A percentile compares a stretch with the other conserved stretches of the same genome.
Conservation (phyloP, 1,140 invertebrate species). For the Drosophila sproati region DNA sequence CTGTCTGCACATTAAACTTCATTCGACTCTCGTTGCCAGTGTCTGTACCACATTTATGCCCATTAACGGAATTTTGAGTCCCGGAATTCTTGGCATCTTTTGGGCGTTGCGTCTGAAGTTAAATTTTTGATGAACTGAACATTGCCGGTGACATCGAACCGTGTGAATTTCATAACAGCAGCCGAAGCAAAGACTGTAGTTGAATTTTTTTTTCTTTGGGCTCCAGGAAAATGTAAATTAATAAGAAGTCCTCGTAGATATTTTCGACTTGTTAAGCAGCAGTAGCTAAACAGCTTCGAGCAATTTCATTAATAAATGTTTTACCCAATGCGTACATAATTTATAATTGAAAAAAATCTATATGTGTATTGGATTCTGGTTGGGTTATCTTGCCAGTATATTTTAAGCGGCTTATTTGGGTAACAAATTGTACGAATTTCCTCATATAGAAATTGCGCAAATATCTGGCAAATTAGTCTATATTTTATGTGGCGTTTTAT, state of each 20-base stretch:
- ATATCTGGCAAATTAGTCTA: slow-evolving; percentile 68
- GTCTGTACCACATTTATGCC: slow-evolving; percentile 71
- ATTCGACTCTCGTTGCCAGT: slow-evolving; percentile 65
- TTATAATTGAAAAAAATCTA: slow-evolving; percentile 29
- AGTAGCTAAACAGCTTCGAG: slow-evolving; percentile 55
- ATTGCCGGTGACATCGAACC: slow-evolving; percentile 73
- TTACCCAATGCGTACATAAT: slow-evolving; percentile 56
- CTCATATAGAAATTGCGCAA: slow-evolving; percentile 28
- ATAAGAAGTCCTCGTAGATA: slow-evolving; percentile 38
- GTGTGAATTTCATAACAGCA: slow-evolving; percentile 46
- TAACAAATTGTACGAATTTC: slow-evolving; percentile 39
- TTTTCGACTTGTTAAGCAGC: slow-evolving; percentile 50
- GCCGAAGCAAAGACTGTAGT: background rate
- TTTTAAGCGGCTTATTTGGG: slow-evolving; percentile 33
- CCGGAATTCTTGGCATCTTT: slow-evolving; percentile 63
- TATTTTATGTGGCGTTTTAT: slow-evolving; percentile 51
- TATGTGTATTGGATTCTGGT: slow-evolving; percentile 8
- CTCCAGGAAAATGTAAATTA: slow-evolving; percentile 45
- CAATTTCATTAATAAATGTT: slow-evolving; percentile 78
- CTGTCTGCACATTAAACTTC: slow-evolving; percentile 57
- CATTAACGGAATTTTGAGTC: slow-evolving; percentile 71
- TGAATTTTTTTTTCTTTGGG: background rate
- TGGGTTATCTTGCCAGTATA: slow-evolving; percentile 10
- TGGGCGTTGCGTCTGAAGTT: slow-evolving; percentile 39
- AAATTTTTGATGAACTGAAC: slow-evolving; percentile 78